Evolutionary conservation across 2,888 invertebrate genomes (phyloP), one percentile per base, ranked within the genome.

Genomic region (Drosophila kuntzei): DNA sequence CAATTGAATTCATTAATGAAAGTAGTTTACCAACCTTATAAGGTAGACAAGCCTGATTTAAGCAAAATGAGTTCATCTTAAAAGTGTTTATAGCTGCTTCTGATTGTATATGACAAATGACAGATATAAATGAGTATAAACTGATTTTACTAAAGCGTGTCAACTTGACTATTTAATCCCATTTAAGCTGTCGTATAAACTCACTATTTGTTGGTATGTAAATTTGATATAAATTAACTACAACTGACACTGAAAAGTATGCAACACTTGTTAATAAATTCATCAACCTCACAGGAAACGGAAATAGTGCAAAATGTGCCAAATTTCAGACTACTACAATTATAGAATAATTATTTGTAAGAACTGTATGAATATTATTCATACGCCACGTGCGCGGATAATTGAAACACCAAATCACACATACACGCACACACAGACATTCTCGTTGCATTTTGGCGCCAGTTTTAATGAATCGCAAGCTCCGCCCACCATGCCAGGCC

Each of bases 391-490:
- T 68, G 57, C 51, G 46, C 60, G 50, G 54, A 71, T 60, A 49
- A n/a, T 29, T 18, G 27, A 53, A 8, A 18, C 37, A 39, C 4
- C 7, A 9, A 43, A 37, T 34, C 7, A 25, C 34, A 36, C 32
- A 27, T 11, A 27, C 12, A 27, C 7, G 5, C 41, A 39, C n/a
- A n/a, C 9, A 69, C 16, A 8, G 4, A 49, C 11, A 41, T 6
- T n/a, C 29, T 9, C 6, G 3, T 43, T 77, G 72, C 67, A 84
- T 77, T 84, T 84, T 87, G 87, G 89, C 84, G 81, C 81, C 81
- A 81, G 72, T 76, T 89, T 82, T 69, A 69, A 80, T 80, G 71
- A 79, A 76, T 73, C 59, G 57, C 43, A 66, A 68, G 71, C 63
- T 65, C 39, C 29, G 54, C 47, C 58, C 47, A 32, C 37, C 53